A percentile compares a stretch with the other conserved stretches of the same genome.
Evolutionary conservation across 2,888 invertebrate genomes (phyloP).

Genomic region (Melikaiella ostensackeni): DNA sequence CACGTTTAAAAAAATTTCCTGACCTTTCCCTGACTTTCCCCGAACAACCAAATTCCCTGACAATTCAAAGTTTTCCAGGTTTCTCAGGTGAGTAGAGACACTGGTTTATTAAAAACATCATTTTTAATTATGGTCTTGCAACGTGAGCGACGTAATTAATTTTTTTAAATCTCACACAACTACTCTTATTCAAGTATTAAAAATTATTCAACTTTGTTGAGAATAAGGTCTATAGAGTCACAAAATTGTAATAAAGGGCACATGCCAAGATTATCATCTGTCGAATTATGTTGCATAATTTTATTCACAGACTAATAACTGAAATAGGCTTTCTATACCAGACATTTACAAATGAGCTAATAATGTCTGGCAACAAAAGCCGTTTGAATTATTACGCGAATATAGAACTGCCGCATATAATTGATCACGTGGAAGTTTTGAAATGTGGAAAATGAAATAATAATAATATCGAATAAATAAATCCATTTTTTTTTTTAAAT

Average conservation of each 20-base stretch:
- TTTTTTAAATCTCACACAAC: not conserved
- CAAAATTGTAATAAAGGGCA: not conserved
- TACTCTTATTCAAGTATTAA: not conserved
- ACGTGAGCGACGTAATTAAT: not conserved
- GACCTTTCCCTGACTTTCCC: too few relatives aligned
- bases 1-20: too few relatives aligned
- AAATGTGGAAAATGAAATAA: too few relatives aligned
- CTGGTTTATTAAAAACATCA: too few relatives aligned
- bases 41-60: too few relatives aligned
- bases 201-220: too few relatives aligned
- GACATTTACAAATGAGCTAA: not conserved
- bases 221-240: not conserved
- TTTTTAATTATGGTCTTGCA: too few relatives aligned
- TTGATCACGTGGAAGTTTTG: not conserved
- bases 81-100: too few relatives aligned
- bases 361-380: not conserved
- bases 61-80: too few relatives aligned
- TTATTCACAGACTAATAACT: not conserved
- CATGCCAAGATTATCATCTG: not conserved
- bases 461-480: too few relatives aligned
- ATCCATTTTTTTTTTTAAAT: too few relatives aligned
- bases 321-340: not conserved
- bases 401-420: not conserved
- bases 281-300: not conserved
- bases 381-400: not conserved